phyloP scores from a whole-genome alignment of 1,140 invertebrate species.

The Schlechtendalia chinensis region DNA sequence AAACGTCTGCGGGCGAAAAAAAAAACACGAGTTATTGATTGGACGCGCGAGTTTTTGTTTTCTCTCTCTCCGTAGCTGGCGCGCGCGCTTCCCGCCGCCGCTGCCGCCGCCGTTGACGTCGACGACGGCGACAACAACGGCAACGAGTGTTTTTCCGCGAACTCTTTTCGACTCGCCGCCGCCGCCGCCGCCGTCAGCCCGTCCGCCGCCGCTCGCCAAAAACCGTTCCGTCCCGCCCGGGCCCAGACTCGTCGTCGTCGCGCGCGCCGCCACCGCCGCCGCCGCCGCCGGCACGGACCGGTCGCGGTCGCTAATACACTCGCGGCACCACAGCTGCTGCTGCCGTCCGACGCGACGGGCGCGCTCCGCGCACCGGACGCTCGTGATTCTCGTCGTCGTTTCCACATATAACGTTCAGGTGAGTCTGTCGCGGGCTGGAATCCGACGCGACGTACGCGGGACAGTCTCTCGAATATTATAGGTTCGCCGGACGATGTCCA shows the following conservation, averaged over 20 bases:
- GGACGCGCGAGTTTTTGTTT: constrained; percentile 41
- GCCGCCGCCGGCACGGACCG: neutral
- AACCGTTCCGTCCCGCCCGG: neutral
- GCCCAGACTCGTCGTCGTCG: neutral
- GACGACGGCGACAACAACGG: neutral
- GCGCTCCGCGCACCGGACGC: too few relatives aligned
- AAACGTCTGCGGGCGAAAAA: constrained; percentile 41
- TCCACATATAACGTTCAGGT: too few relatives aligned
- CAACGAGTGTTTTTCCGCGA: constrained; percentile 29
- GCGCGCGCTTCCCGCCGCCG: constrained; percentile 39
- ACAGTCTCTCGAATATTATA: too few relatives aligned
- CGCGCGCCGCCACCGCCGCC: neutral
- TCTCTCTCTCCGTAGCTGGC: neutral
- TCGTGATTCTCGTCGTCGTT: too few relatives aligned
- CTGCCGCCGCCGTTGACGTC: neutral
- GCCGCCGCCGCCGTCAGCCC: neutral
- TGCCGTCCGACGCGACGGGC: too few relatives aligned
- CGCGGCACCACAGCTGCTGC: too few relatives aligned
- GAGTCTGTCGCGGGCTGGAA: too few relatives aligned
- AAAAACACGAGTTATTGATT: constrained; percentile 44
- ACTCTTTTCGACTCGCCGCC: constrained; percentile 25
- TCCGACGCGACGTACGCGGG: too few relatives aligned
- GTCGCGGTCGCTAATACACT: too few relatives aligned
- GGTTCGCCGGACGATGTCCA: too few relatives aligned
- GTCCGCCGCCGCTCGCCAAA: neutral